phyloP scores from a whole-genome alignment of 2,113 vertebrate genomes.

The Heterotis niloticus region DNA sequence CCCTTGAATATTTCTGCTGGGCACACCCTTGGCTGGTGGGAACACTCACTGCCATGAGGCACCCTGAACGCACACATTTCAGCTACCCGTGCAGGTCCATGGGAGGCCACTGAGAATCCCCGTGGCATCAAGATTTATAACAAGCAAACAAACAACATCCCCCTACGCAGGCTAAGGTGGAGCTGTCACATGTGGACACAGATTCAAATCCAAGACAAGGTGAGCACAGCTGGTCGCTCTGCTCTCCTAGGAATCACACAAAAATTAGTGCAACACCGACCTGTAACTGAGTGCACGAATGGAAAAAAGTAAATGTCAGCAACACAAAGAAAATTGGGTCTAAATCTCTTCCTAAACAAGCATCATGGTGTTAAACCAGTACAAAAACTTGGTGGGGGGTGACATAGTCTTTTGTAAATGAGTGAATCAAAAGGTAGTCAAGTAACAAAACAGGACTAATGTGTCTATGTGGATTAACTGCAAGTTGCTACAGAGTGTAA shows the following conservation, averaged over 20 bases:
- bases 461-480: no score
- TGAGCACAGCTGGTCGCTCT: neutral
- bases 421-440: no score
- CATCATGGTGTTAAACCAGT: no score
- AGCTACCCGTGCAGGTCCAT: no score
- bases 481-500: neutral
- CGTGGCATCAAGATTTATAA: neutral
- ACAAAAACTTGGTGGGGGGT: no score
- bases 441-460: no score
- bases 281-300: no score
- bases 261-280: neutral
- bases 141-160: neutral
- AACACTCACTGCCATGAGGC: neutral
- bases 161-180: neutral
- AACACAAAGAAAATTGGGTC: neutral
- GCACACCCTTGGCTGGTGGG: slow-evolving; percentile 17
- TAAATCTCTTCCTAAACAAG: no score
- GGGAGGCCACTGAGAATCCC: no score
- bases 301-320: neutral
- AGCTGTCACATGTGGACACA: neutral
- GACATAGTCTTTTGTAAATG: no score
- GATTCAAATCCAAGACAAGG: neutral
- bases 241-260: neutral
- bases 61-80: neutral
- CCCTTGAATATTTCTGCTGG: slow-evolving; percentile 1